These are phyloP conservation scores for Erebia palarica DNA, from an alignment of 2,888 invertebrate genomes.

Conservation along the genomic window DNA sequence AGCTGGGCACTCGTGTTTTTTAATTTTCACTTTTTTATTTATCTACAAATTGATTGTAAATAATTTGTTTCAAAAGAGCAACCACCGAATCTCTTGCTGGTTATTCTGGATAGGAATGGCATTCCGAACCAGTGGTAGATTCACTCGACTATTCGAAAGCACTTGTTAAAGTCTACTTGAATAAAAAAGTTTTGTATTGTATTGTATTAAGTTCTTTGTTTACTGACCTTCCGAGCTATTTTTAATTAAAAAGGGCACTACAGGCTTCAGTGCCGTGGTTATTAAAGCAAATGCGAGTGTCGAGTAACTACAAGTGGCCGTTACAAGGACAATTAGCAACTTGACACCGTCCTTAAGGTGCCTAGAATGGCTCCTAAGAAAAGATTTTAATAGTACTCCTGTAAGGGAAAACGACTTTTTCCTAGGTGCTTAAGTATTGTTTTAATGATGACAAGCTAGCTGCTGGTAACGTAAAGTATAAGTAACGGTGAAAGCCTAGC, in stretches of 20 bases:
- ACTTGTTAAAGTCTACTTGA: too few species aligned
- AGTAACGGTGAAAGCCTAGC: too few species aligned
- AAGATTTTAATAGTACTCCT: constrained; percentile 6
- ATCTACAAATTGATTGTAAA: too few species aligned
- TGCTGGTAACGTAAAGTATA: too few species aligned
- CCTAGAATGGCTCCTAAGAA: constrained; percentile 10
- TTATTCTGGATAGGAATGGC: too few species aligned
- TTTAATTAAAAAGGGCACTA: not conserved
- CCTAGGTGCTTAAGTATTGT: not conserved
- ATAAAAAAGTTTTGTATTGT: too few species aligned
- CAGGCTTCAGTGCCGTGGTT: not conserved
- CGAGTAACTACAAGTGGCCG: constrained; percentile 16
- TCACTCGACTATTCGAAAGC: too few species aligned
- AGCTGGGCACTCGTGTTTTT: too few species aligned
- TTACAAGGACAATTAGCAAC: constrained; percentile 27
- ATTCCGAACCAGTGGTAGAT: too few species aligned
- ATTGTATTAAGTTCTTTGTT: not conserved
- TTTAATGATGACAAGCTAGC: not conserved
- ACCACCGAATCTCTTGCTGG: too few species aligned
- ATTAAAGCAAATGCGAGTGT: constrained; percentile 19
- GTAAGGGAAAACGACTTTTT: not conserved
- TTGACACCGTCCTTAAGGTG: constrained; percentile 16
- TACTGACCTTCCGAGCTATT: constrained; percentile 4
- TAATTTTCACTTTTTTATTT: too few species aligned
- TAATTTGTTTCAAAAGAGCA: too few species aligned